Evolutionary conservation across 2,113 vertebrate genomes (phyloP), one percentile per base, ranked within the genome.

Genomic region (Solea solea): DNA sequence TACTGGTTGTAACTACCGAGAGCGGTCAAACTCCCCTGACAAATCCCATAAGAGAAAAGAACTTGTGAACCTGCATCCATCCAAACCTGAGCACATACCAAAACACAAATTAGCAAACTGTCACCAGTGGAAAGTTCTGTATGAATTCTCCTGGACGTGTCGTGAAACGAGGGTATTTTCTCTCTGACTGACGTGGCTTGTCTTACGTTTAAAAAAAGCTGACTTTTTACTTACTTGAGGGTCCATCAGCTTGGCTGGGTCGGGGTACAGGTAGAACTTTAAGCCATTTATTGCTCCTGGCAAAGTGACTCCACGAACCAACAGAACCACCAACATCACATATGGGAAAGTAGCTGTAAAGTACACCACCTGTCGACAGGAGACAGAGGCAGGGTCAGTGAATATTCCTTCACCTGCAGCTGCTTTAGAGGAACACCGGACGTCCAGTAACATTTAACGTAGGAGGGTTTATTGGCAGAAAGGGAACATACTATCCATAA

Each of bases 301-400:
- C 25, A 97, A 91, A 0, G 94, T 95, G 64, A 95, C 76, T 2
- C 96, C 96, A 57, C 96, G 93, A n/a, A 91, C 78, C 80, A 98
- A 83, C 6, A 98, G 89, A 69, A 96, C 87, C 15, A 95, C 14
- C 10, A 98, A 83, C 95, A 96, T 97, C 76, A 94, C 5, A 0
- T 98, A 98, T 0, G 96, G 96, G 60, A 98, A 98, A 0, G 95
- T 97, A 69, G 96, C 96, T 1, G 96, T 97, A 85, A 98, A 96
- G 69, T 97, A 97, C 68, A 98, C 96, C 0, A 98, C 96, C 96
- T 98, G 89, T 39, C 25, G 0, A 16, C 21, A 83, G 6, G 40
- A 74, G 48, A 59, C n/a, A 82, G 40, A 63, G 16, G 7, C n/a
- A 44, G 13, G 51, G 59, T 39, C 54, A 4, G 34, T 34, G 34